Percentiles rank a stretch among this genome's conserved stretches.
Evolutionary conservation across 1,140 invertebrate genomes (phyloP).

Genomic region (Monomorium pharaonis): DNA sequence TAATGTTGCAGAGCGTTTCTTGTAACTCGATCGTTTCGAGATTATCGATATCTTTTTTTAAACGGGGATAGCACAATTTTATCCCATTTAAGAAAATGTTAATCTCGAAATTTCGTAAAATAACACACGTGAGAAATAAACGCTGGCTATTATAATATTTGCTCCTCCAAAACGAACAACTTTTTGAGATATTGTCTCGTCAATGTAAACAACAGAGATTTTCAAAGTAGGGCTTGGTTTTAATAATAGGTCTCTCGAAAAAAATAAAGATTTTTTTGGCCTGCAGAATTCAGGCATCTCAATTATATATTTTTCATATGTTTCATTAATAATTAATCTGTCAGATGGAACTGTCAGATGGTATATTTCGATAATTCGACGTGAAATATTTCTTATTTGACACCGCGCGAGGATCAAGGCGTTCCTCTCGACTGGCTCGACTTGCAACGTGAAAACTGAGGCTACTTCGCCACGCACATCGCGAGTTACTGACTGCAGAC

Average conservation of each 20-base stretch:
- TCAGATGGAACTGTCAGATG: background rate
- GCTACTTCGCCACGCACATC: background rate
- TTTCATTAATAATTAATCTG: background rate
- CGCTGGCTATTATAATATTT: too few species aligned
- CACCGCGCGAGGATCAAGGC: background rate
- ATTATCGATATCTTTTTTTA: too few species aligned
- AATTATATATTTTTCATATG: background rate
- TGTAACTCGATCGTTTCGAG: too few species aligned
- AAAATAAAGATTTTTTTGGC: background rate
- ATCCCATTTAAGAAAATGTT: too few species aligned
- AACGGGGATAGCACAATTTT: too few species aligned
- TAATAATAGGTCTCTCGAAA: background rate
- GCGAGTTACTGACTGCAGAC: conserved; percentile 17
- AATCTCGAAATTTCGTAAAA: too few species aligned
- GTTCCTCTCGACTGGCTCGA: background rate
- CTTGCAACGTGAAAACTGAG: background rate
- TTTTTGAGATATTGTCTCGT: too few species aligned
- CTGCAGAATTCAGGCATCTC: background rate
- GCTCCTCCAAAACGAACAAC: too few species aligned
- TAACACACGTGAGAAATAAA: too few species aligned
- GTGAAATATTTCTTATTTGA: background rate
- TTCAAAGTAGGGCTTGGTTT: background rate
- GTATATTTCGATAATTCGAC: background rate
- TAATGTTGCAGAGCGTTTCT: background rate
- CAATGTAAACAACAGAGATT: too few species aligned